Conservation (phyloP, 2,888 invertebrate genomes). For the Mycalesis mineus region DNA sequence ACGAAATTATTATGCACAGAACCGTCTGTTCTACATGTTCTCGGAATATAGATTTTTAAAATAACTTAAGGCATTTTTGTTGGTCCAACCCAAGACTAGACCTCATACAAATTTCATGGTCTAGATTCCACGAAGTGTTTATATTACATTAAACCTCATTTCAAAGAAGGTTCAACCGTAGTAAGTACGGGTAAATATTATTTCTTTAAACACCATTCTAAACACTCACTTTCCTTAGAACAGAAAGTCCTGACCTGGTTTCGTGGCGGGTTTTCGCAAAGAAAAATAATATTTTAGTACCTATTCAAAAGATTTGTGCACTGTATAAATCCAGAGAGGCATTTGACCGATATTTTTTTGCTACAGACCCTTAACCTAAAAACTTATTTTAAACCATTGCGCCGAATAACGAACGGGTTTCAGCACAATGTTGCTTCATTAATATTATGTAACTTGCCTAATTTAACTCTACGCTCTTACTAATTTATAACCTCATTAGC, state of each 20-base stretch:
- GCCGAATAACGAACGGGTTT: conserved; percentile 13
- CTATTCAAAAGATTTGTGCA: conserved; percentile 23
- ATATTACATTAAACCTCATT: background rate
- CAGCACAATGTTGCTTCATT: background rate
- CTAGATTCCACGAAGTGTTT: too few species aligned
- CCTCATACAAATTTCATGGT: too few species aligned
- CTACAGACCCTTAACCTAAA: conserved; percentile 26
- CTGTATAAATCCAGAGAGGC: conserved; percentile 25
- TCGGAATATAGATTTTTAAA: too few species aligned
- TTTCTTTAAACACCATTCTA: background rate
- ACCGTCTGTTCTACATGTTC: too few species aligned
- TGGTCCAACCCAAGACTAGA: too few species aligned
- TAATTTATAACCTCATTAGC: too few species aligned
- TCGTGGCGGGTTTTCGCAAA: conserved; percentile 18
- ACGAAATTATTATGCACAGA: too few species aligned
- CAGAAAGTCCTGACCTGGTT: conserved; percentile 21
- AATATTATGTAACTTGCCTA: background rate
- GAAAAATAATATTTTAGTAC: conserved; percentile 23
- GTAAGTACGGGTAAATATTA: background rate
- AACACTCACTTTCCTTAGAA: conserved; percentile 7
- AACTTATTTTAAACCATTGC: conserved; percentile 24
- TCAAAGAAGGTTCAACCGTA: background rate
- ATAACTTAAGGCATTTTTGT: too few species aligned
- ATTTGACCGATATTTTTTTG: conserved; percentile 29
- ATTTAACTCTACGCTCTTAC: too few species aligned